Base-by-base conservation (phyloP, 2,113 vertebrate genomes). In the Psittacus erithacus region DNA sequence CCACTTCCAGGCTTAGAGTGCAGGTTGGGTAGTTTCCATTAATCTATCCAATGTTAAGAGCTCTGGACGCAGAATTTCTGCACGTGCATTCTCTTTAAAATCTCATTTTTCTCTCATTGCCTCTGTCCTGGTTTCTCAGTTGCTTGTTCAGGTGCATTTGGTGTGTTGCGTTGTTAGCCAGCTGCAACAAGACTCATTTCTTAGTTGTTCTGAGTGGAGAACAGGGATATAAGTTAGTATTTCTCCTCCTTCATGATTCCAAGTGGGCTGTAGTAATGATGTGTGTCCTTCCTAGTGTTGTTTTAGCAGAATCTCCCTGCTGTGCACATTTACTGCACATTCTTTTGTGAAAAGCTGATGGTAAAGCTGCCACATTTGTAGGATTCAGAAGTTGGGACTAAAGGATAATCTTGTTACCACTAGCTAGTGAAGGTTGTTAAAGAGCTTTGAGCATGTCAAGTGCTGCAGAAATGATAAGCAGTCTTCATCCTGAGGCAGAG, bases 211-310 rank as follows among this genome's bases (percentile, higher is more conserved):
- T 64, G n/a, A 23, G 17, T 3, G 8, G n/a, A 31, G 62, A 35
- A 5, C 33, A 35, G 39, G 25, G 39, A 0, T 27, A 1, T 17
- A 53, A 55, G 9, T 29, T 20, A 4, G 53, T 20, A 11, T 69
- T 25, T 55, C n/a, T 44, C 3, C 46, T 39, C 33, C 33, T 38
- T 60, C 19, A 1, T 35, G n/a, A 12, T 38, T 44, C 13, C 60
- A 16, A 6, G 23, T 1, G 28, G 69, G 38, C 3, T 33, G 29
- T 12, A 0, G 3, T 35, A 63, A 5, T n/a, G 28, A 17, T 0
- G 0, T 2, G 4, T 44, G 10, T 38, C n/a, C 47, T 79, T 53
- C 43, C 47, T 68, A 11, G 20, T 17, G 18, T 59, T 84, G 29
- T 19, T 81, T n/a, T 35, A 74, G 53, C 74, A 41, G 75, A 31